Conservation (phyloP, 2,888 invertebrate species). For the Gortyna flavago region DNA sequence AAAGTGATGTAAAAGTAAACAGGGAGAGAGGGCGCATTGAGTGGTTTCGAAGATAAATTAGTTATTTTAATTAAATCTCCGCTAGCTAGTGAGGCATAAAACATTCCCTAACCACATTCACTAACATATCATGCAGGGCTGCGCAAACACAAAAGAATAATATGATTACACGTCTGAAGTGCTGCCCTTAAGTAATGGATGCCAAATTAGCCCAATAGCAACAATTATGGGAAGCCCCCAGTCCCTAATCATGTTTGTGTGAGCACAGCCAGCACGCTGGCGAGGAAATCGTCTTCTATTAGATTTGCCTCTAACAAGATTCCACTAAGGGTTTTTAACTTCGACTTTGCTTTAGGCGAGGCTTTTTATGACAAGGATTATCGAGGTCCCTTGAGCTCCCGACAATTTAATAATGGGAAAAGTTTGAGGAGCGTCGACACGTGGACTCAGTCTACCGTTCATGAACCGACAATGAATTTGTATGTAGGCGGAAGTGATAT, state of each 20-base stretch:
- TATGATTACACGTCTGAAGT: conserved; percentile 59
- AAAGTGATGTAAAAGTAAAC: neutral
- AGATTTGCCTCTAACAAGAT: conserved; percentile 67
- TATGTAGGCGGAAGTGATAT: conserved; percentile 62
- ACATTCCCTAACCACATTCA: conserved; percentile 24
- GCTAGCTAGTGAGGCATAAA: conserved; percentile 18
- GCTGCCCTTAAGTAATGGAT: conserved; percentile 63
- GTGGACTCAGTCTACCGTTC: conserved; percentile 57
- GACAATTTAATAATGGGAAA: conserved; percentile 71
- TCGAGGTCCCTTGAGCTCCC: conserved; percentile 45
- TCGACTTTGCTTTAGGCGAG: conserved; percentile 47
- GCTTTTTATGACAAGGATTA: conserved; percentile 67
- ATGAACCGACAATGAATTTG: conserved; percentile 61
- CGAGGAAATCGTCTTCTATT: conserved; percentile 60
- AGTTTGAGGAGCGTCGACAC: conserved; percentile 64
- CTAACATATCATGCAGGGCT: conserved; percentile 39
- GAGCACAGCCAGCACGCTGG: conserved; percentile 35
- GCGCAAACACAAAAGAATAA: conserved; percentile 59
- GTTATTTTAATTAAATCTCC: conserved; percentile 26
- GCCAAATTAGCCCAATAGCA: conserved; percentile 68
- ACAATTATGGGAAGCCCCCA: conserved; percentile 64
- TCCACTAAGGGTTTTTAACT: conserved; percentile 62
- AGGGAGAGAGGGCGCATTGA: neutral
- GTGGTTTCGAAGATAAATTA: conserved; percentile 22
- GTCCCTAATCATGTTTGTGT: conserved; percentile 67